phyloP scores from a whole-genome alignment of 2,113 vertebrate genomes.

The Pholis gunnellus region DNA sequence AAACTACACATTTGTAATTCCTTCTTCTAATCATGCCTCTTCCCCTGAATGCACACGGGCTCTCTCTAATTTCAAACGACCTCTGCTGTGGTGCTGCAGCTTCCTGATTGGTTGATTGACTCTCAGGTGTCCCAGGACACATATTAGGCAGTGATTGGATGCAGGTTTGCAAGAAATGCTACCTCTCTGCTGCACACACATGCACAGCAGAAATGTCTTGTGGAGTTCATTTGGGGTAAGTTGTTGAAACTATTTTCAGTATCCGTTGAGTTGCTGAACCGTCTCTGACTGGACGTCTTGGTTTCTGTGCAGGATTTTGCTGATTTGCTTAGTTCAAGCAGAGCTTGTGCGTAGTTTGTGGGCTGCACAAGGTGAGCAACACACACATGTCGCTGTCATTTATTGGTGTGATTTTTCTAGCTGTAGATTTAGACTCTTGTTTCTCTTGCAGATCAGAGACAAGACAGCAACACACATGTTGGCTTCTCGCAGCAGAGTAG shows the following conservation, averaged over 20 bases:
- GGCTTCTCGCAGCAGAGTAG: constrained; percentile 32
- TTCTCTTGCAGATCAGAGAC: constrained; percentile 21
- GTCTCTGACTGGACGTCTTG: not conserved
- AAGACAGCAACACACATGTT: constrained; percentile 1
- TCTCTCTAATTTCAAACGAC: too few species aligned
- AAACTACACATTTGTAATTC: too few species aligned
- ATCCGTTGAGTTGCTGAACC: not conserved
- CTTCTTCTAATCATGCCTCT: too few species aligned
- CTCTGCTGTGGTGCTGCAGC: not conserved
- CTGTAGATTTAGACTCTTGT: not conserved
- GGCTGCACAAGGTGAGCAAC: constrained; percentile 49
- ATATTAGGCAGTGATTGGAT: constrained; percentile 49
- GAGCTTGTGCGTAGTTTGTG: constrained; percentile 60
- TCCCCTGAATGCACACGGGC: too few species aligned
- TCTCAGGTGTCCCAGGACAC: not conserved
- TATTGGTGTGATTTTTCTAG: not conserved
- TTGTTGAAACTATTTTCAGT: not conserved
- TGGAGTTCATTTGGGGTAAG: constrained; percentile 75
- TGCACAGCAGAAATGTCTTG: constrained; percentile 47
- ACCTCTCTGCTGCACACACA: rapidly evolving
- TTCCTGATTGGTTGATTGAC: not conserved
- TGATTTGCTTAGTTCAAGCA: constrained; percentile 62
- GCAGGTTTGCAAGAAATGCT: constrained; percentile 35
- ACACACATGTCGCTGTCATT: not conserved
- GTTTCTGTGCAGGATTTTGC: constrained; percentile 52